phyloP scores from a whole-genome alignment of 2,888 invertebrate genomes.

The Hypsopygia costalis region DNA sequence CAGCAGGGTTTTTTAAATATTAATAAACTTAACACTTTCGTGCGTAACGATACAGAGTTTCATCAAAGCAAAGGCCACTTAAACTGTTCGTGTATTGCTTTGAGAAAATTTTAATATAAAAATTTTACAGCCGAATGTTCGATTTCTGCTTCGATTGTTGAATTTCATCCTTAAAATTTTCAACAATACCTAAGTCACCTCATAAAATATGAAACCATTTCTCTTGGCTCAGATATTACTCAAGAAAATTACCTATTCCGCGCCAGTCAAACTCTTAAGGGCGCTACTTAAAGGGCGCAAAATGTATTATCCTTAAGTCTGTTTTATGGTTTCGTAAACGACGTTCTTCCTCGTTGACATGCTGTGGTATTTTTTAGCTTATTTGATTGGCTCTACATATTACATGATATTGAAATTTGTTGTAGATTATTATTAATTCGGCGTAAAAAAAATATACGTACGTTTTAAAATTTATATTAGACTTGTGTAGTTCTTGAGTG shows the following conservation, averaged over 20 bases:
- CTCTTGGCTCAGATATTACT: constrained; percentile 7
- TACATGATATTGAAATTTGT: no score
- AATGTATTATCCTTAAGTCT: constrained; percentile 23
- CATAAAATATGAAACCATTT: constrained; percentile 9
- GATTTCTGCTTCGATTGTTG: not conserved
- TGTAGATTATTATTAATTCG: no score
- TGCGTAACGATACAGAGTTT: no score
- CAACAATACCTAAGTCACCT: constrained; percentile 1
- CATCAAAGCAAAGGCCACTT: no score
- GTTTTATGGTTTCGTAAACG: constrained; percentile 27
- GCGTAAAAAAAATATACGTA: no score
- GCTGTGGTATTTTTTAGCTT: constrained; percentile 17
- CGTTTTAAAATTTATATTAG: no score
- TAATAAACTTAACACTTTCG: no score
- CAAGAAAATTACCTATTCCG: constrained; percentile 10
- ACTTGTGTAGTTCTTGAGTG: no score
- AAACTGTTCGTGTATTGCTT: no score
- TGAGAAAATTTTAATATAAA: no score
- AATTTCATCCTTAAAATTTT: not conserved
- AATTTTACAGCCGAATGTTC: not conserved
- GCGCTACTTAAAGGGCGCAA: constrained; percentile 13
- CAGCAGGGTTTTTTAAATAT: no score
- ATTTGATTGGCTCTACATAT: constrained; percentile 16
- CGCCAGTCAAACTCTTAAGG: constrained; percentile 9
- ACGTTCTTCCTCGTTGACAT: constrained; percentile 24